Conservation (phyloP, 2,888 invertebrate species). For the Rotaria socialis region DNA sequence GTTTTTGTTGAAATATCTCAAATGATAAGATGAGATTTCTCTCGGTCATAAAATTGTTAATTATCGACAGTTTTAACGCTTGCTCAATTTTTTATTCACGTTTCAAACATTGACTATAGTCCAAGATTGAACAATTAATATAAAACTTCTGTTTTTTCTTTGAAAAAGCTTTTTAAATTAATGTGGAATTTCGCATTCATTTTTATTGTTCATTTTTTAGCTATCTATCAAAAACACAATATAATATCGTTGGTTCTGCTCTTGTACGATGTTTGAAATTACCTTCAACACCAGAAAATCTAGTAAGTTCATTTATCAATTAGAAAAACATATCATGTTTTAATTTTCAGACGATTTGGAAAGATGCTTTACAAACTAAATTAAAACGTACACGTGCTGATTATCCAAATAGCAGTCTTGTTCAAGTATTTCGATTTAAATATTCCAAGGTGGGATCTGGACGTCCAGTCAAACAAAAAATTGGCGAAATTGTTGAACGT, state of each 20-base stretch:
- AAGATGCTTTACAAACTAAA: background rate
- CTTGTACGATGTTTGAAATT: background rate
- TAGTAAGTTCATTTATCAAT: background rate
- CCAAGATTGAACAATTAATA: too few species aligned
- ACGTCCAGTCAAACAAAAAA: background rate
- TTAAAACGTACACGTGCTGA: background rate
- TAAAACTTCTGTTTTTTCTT: too few species aligned
- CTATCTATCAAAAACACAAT: background rate
- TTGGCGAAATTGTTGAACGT: background rate
- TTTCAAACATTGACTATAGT: too few species aligned
- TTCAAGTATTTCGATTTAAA: background rate
- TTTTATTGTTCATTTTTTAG: too few species aligned
- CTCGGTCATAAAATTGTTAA: too few species aligned
- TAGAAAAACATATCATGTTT: background rate
- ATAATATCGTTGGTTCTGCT: background rate
- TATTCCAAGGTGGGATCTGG: background rate
- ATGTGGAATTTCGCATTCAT: too few species aligned
- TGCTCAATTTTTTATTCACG: too few species aligned
- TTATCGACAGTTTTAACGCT: too few species aligned
- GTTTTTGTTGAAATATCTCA: too few species aligned
- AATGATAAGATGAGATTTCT: too few species aligned
- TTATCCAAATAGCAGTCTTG: background rate
- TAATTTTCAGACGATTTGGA: background rate
- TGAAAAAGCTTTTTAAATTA: too few species aligned
- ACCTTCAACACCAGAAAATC: background rate